Evolutionary conservation across 2,888 invertebrate genomes (phyloP).

Genomic region (Calameuta filiformis): DNA sequence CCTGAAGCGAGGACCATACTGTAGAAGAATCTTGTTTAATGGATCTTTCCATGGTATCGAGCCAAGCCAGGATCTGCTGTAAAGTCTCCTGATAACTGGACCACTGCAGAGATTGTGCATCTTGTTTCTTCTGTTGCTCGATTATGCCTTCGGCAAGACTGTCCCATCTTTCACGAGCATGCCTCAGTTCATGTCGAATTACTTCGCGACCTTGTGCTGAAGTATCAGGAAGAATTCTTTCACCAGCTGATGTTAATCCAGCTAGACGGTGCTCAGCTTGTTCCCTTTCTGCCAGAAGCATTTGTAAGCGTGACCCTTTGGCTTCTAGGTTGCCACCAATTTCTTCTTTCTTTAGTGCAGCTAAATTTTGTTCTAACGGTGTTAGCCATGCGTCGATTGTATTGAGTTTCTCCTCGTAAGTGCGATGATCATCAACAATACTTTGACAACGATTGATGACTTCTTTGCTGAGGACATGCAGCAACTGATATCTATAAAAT

Average conservation of each 20-base stretch:
- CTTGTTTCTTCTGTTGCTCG: constrained; percentile 86
- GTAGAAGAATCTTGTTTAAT: constrained; percentile 78
- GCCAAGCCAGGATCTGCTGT: constrained; percentile 85
- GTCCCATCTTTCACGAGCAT: constrained; percentile 89
- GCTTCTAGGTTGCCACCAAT: constrained; percentile 72
- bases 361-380: constrained; percentile 78
- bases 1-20: constrained; percentile 83
- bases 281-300: constrained; percentile 82
- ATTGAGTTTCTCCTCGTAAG: constrained; percentile 79
- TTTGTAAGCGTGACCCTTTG: constrained; percentile 76
- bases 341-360: constrained; percentile 74
- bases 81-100: constrained; percentile 88
- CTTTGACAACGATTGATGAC: constrained; percentile 86
- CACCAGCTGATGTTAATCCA: constrained; percentile 81
- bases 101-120: constrained; percentile 85
- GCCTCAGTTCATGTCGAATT: constrained; percentile 85
- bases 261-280: constrained; percentile 84
- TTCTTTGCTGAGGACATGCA: constrained; percentile 86
- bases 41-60: constrained; percentile 85
- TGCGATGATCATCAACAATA: constrained; percentile 84
- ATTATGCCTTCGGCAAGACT: constrained; percentile 84
- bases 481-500: constrained; percentile 75
- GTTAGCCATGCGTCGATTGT: constrained; percentile 83
- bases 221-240: constrained; percentile 92
- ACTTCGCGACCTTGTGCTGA: constrained; percentile 91